These are phyloP conservation scores for Sceloporus undulatus DNA, from an alignment of 2,113 vertebrate species.

Conservation along the genomic window DNA sequence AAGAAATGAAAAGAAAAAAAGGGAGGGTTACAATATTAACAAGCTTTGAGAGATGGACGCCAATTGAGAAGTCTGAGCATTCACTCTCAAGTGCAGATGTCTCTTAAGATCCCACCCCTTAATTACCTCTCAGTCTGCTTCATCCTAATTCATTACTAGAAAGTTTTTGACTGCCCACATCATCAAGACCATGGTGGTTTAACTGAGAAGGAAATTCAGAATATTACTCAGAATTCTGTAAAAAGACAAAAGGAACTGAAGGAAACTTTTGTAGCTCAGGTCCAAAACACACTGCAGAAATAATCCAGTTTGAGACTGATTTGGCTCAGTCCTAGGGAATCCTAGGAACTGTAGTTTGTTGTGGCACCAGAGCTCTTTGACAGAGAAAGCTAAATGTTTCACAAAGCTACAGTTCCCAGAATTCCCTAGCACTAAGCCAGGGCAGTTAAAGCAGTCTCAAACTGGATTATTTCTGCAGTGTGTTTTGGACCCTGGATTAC, in stretches of 20 bases:
- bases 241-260: not conserved
- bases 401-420: no score
- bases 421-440: no score
- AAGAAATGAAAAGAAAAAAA: no score
- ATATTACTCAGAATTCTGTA: not conserved
- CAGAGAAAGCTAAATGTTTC: no score
- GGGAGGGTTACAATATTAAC: not conserved
- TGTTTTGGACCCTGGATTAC: no score
- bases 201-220: not conserved
- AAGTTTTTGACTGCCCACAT: not conserved
- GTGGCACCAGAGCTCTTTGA: no score
- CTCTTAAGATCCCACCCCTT: not conserved
- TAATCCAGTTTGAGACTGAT: no score
- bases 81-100: not conserved
- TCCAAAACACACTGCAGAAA: no score
- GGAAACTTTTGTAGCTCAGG: not conserved
- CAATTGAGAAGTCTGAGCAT: not conserved
- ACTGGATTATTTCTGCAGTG: no score
- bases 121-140: not conserved
- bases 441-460: no score
- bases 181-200: not conserved
- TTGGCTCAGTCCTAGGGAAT: no score
- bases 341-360: no score
- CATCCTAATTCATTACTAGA: not conserved
- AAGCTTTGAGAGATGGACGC: not conserved